Base-by-base conservation (phyloP, 2,888 invertebrate genomes). In the Calliscelio sp. region DNA sequence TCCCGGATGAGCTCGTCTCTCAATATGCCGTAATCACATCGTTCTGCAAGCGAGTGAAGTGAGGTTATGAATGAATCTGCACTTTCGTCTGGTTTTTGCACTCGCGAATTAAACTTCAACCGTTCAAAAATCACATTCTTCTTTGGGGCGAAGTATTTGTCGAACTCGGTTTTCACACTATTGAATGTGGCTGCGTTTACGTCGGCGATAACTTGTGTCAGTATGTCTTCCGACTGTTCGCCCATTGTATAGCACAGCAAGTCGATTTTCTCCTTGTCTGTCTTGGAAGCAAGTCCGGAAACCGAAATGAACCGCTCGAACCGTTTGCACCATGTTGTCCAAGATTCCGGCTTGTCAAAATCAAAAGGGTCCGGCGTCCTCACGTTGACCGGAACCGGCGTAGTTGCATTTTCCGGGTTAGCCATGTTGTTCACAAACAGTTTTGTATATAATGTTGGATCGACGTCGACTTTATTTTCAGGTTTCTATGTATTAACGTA, bases 1-100 rank as follows among this genome's bases (percentile, higher is more conserved):
- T 90, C 89, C 41, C 89, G 75, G 7, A 90, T 89, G 11, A 90
- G 73, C 16, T 88, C 84, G 8, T 89, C 85, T 20, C 14, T 5
- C 2, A 49, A 20, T 6, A 4, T 20, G n/a, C 5, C 41, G 4
- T 14, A 41, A 5, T 24, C 51, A 14, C 51, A 51, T 5, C 14
- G 8, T 11, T 24, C 24, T 3, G 51, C 51, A 5, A 51, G 14
- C 14, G 51, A 24, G 14, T 51, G 51, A 5, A 51, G 14, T 6
- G 61, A 41, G 8, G 87, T 88, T 18, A 89, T 85, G 24, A 89
- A 86, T 0, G 51, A 24, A 22, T 86, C 85, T 6, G 75, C 85
- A 14, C 28, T 77, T 49, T 87, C 85, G 0, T 77, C 86, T 22
- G 73, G 41, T 7, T 71, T 32, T 55, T 89, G 87, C n/a, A 68